These are phyloP conservation scores for Dissostichus mawsoni DNA, from an alignment of 2,113 vertebrate species.

Conservation along the genomic window DNA sequence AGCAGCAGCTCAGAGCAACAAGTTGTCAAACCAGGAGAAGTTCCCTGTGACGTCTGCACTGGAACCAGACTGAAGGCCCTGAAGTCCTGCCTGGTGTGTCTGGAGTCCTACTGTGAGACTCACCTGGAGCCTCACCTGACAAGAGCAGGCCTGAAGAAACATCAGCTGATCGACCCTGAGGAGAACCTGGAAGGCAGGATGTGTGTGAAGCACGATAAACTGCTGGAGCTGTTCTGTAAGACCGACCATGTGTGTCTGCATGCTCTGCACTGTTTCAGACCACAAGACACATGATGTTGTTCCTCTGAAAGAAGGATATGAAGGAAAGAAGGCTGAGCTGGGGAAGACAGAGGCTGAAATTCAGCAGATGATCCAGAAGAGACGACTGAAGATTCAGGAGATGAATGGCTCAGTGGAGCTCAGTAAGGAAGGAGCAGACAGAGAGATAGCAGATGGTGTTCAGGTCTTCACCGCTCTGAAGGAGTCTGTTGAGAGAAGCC, in stretches of 20 bases:
- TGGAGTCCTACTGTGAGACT: not conserved
- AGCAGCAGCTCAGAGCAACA: no score
- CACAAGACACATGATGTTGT: not conserved
- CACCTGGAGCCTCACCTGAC: no score
- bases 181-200: no score
- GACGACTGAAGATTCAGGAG: not conserved
- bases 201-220: no score
- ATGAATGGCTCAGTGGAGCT: not conserved
- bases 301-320: not conserved
- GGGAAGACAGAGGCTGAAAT: not conserved
- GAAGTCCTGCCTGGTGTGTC: not conserved
- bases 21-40: not conserved
- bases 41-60: not conserved
- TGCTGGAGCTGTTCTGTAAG: no score
- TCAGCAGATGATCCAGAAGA: not conserved
- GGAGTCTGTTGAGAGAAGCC: conserved; percentile 3
- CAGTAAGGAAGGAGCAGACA: not conserved
- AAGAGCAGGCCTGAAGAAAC: no score
- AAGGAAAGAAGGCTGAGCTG: no score
- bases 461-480: no score
- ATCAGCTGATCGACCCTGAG: no score
- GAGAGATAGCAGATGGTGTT: no score
- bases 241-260: not conserved
- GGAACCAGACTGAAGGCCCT: not conserved
- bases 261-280: not conserved